Evolutionary conservation across 2,113 vertebrate genomes (phyloP), one percentile per base, ranked within the genome.

Genomic region (Oncorhynchus kisutch): DNA sequence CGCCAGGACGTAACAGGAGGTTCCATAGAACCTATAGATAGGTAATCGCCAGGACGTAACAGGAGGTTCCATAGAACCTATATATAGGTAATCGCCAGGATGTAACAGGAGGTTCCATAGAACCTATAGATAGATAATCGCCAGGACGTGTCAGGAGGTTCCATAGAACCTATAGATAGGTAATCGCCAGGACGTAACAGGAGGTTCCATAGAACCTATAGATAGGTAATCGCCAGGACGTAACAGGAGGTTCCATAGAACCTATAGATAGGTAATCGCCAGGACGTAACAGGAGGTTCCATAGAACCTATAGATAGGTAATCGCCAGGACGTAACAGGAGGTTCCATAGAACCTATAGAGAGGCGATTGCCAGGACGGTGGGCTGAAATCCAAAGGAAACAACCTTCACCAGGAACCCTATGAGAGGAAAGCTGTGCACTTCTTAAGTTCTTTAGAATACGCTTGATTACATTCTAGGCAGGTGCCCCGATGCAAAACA

Each of bases 401-500:
- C 79, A 74, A 81, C 79, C 81, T 82, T 79, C 80, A 80, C 69
- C 71, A n/a, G 60, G 24, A 77, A 77, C 72, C 8, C 69, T 62
- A 80, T 24, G 71, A 75, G 51, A 54, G 51, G 51, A 81, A 78
- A 81, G 80, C 82, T 66, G 68, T 59, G 73, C 81, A 88, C 86
- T 90, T 88, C 84, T 85, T 86, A 82, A 75, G 76, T 86, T 89
- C 86, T 86, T 85, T 82, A 83, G 78, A 89, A 80, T 82, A 83
- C 74, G 80, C 82, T 79, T 89, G 84, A 86, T 85, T 85, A 81
- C 81, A 73, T 87, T 86, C 83, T 80, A 88, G 77, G 78, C 77
- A 76, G 67, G 70, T 31, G 39, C 80, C 68, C 79, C 71, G 34
- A 81, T 79, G 87, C 82, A 86, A 91, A 88, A 89, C 76, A 91